A percentile compares a stretch with the other conserved stretches of the same genome.
phyloP scores from a whole-genome alignment of 35 echinoderm and acorn worm species.

The Chiridota heheva region DNA sequence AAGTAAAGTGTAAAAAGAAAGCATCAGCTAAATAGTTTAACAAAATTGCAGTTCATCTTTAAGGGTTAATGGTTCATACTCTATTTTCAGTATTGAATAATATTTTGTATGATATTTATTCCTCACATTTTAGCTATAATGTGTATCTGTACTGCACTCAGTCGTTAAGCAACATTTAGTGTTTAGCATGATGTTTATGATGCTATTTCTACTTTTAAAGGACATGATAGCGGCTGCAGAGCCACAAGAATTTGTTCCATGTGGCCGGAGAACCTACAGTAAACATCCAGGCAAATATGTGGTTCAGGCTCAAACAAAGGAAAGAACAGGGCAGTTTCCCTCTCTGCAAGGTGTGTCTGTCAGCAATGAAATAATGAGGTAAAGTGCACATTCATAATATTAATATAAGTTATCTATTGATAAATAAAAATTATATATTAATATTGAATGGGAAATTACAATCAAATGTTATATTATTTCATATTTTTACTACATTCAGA shows the following conservation, averaged over 20 bases:
- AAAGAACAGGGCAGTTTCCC: neutral
- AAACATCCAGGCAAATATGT: slow-evolving; percentile 51
- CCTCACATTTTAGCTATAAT: no score
- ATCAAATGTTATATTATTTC: neutral
- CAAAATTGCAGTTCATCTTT: no score
- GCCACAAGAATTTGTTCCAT: slow-evolving; percentile 59
- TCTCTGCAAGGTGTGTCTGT: neutral
- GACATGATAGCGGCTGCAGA: slow-evolving; percentile 60
- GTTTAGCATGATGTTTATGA: no score
- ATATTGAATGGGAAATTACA: neutral
- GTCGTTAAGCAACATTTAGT: no score
- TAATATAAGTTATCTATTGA: neutral
- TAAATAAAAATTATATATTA: neutral
- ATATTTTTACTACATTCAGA: neutral
- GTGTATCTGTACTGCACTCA: no score
- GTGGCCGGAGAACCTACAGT: slow-evolving; percentile 42
- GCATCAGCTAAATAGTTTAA: no score
- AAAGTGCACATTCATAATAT: neutral
- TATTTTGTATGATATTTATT: no score
- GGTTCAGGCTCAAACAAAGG: neutral
- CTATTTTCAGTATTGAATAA: no score
- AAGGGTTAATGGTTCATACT: no score
- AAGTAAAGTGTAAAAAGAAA: no score
- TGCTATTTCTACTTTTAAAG: no score
- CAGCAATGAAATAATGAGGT: no score